These are phyloP conservation scores for Anneissia japonica DNA, from an alignment of 35 echinoderm and acorn worm genomes.

Conservation along the genomic window DNA sequence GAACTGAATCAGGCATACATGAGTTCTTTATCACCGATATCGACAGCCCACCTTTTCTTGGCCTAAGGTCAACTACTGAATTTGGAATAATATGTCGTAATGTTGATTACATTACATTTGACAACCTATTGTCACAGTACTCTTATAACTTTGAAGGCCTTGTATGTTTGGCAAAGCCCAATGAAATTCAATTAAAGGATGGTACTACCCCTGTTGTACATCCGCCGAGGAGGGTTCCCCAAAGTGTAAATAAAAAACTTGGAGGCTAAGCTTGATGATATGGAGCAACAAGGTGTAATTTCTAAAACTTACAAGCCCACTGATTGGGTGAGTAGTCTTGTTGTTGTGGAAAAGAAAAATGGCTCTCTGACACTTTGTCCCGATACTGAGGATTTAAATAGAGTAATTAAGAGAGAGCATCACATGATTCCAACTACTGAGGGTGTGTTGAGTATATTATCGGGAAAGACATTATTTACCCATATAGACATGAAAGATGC, in stretches of 20 bases:
- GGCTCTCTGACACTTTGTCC: background rate
- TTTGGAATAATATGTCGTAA: background rate
- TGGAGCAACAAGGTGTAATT: background rate
- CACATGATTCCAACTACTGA: slow-evolving; percentile 10
- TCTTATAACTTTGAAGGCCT: background rate
- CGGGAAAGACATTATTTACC: background rate
- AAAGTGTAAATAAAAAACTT: background rate
- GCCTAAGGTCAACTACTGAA: background rate
- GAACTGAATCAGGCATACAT: background rate
- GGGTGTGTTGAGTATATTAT: background rate
- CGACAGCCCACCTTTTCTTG: background rate
- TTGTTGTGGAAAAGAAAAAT: background rate
- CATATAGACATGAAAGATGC: background rate
- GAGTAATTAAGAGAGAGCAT: background rate
- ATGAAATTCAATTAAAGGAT: background rate
- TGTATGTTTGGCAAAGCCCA: background rate
- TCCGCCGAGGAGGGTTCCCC: background rate
- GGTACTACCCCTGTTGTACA: background rate
- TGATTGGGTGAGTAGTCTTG: slow-evolving; percentile 12
- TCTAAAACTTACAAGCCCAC: background rate
- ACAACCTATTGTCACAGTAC: background rate
- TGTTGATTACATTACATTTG: background rate
- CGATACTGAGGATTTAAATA: slow-evolving; percentile 7
- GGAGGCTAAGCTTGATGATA: background rate
- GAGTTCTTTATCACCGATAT: background rate